Evolutionary conservation across 2,888 invertebrate genomes (phyloP), one percentile per base, ranked within the genome.

Genomic region (Clepsis dumicolana): DNA sequence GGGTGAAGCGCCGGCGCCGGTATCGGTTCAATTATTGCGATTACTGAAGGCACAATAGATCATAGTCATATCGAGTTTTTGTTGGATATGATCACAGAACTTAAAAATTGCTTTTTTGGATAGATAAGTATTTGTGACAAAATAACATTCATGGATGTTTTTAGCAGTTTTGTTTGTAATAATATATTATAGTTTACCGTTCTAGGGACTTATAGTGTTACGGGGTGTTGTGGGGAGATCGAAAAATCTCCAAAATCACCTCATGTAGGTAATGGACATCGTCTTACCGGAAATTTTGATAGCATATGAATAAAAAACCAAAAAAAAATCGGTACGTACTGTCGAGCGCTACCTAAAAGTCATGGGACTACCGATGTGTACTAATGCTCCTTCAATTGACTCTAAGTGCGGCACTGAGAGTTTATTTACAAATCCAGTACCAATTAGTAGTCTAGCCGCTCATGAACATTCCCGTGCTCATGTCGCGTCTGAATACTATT

Each of bases 11-110:
- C 65, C 65, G 56, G 69, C 64, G 62, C 53, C 59, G 54, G 59
- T 50, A 21, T 48, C 48, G 66, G 8, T 53, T 27, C 38, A 83
- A 85, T 84, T 81, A 74, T 79, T 87, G 86, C 76, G 86, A 86
- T 87, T 85, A 84, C 84, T 84, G 80, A 84, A 70, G 83, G 83
- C 82, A 77, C 79, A 78, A 77, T 77, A 74, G 73, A 75, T 70
- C 67, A 71, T 48, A 48, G 48, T 21, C 21, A 48, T 21, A 48
- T 48, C 48, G 2, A 3, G 21, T 21, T 48, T 48, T 48, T 48
- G 10, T 21, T 21, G 10, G 18, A 21, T 48, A 48, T 18, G 8
- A 48, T 21, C 12, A 10, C 21, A 21, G 2, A 7, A 48, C 21
- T 12, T 12, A 10, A 21, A 48, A 48, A 48, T n/a, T n/a, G n/a